phyloP scores from a whole-genome alignment of 2,797 vertebrate species.

The Sarcophilus harrisii region DNA sequence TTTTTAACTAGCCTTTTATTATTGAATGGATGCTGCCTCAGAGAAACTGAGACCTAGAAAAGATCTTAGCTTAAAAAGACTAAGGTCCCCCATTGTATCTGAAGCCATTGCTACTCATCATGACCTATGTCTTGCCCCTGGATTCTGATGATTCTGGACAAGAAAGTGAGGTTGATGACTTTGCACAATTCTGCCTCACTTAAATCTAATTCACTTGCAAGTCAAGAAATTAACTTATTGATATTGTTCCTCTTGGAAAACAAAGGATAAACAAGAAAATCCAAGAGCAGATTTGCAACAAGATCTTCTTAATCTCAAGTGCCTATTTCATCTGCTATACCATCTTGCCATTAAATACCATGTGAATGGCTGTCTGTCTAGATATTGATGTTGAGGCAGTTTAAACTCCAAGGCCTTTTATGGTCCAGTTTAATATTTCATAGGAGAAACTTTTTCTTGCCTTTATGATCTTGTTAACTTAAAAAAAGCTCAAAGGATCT shows the following conservation, averaged over 20 bases:
- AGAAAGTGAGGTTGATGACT: not conserved
- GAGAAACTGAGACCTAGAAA: not conserved
- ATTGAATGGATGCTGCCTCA: not conserved
- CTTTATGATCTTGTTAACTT: not conserved
- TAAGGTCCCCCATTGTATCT: not conserved
- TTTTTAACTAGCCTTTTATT: not conserved
- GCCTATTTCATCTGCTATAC: not conserved
- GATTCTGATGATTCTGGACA: not conserved
- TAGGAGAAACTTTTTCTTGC: not conserved
- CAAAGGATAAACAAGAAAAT: no score
- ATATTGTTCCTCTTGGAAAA: not conserved
- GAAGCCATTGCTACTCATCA: not conserved
- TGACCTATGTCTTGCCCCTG: not conserved
- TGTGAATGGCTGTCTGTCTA: not conserved
- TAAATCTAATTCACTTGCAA: not conserved
- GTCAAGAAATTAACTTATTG: not conserved
- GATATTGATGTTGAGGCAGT: not conserved
- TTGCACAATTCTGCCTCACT: not conserved
- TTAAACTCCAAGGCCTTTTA: not conserved
- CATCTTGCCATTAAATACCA: not conserved
- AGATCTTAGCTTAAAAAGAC: not conserved
- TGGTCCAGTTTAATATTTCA: not conserved
- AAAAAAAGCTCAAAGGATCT: not conserved
- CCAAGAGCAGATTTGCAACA: not conserved
- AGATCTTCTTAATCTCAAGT: not conserved